Percentiles rank a stretch among this genome's conserved stretches.
Conservation (phyloP, 1,140 invertebrate genomes). For the Drosophila triauraria region DNA sequence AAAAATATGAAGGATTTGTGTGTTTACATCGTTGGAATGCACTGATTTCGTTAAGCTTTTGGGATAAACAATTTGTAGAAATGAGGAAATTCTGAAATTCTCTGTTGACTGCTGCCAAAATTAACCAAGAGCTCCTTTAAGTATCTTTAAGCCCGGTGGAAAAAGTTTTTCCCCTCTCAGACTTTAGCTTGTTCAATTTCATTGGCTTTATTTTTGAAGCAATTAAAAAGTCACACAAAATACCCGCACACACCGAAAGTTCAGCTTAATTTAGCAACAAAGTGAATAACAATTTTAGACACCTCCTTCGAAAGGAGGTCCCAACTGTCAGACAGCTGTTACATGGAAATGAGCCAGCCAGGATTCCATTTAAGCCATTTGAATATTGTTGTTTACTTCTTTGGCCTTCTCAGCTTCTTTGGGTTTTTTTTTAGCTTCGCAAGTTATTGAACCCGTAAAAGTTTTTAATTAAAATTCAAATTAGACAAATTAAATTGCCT, state of each 20-base stretch:
- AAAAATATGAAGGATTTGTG: constrained; percentile 45
- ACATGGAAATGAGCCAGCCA: constrained; percentile 61
- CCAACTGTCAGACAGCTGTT: constrained; percentile 64
- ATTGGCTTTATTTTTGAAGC: constrained; percentile 28
- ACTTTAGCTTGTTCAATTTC: too few species aligned
- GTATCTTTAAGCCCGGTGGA: constrained; percentile 12
- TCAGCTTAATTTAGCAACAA: constrained; percentile 49
- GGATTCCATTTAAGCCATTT: constrained; percentile 42
- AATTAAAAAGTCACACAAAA: constrained; percentile 54
- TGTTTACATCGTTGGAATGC: constrained; percentile 34
- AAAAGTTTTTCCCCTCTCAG: constrained; percentile 10
- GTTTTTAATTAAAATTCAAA: constrained; percentile 82
- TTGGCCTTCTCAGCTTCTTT: not conserved
- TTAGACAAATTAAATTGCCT: constrained; percentile 71
- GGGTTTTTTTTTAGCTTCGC: constrained; percentile 24
- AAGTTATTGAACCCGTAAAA: constrained; percentile 80
- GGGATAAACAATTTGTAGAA: constrained; percentile 20
- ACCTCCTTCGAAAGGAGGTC: constrained; percentile 10
- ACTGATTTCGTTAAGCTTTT: constrained; percentile 1
- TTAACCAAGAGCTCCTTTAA: constrained; percentile 25
- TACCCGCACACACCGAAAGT: constrained; percentile 27
- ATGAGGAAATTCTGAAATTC: constrained; percentile 24
- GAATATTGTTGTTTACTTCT: constrained; percentile 31
- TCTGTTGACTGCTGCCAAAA: constrained; percentile 17
- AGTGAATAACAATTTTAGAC: constrained; percentile 48